Conservation (phyloP, 2,888 invertebrate species). For the Dasypolia templi region DNA sequence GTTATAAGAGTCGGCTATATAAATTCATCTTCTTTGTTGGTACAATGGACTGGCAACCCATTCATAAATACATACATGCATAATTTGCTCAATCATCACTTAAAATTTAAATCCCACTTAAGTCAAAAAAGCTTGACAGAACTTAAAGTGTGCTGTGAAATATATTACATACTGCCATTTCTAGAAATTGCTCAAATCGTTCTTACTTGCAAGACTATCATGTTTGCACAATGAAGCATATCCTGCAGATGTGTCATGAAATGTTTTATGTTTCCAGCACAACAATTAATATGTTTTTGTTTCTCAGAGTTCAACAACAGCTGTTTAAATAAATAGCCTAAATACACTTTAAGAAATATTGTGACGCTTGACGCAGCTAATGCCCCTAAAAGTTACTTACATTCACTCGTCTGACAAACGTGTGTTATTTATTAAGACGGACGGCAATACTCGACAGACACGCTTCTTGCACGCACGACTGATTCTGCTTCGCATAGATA, state of each 20-base stretch:
- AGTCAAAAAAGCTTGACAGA: constrained; percentile 47
- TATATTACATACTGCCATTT: constrained; percentile 4
- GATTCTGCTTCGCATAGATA: constrained; percentile 12
- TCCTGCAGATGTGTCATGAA: constrained; percentile 8
- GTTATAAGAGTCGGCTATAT: neutral
- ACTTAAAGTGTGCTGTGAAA: constrained; percentile 34
- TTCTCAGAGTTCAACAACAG: constrained; percentile 27
- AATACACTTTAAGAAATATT: neutral
- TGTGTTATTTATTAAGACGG: neutral
- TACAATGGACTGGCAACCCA: constrained; percentile 14
- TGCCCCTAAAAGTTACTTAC: constrained; percentile 5
- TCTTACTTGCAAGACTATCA: neutral
- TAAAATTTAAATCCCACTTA: constrained; percentile 9
- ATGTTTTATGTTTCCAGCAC: constrained; percentile 41
- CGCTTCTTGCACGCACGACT: constrained; percentile 1
- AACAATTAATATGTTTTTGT: constrained; percentile 39
- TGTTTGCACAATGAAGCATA: neutral
- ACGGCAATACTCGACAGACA: constrained; percentile 21
- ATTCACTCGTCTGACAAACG: neutral
- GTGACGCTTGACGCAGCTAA: constrained; percentile 15
- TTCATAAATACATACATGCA: constrained; percentile 12
- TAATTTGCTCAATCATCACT: constrained; percentile 1
- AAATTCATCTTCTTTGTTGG: constrained; percentile 6
- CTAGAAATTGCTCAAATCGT: neutral
- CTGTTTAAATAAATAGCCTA: no score